phyloP scores from a whole-genome alignment of 2,888 invertebrate genomes.

The Leptura quadrifasciata region DNA sequence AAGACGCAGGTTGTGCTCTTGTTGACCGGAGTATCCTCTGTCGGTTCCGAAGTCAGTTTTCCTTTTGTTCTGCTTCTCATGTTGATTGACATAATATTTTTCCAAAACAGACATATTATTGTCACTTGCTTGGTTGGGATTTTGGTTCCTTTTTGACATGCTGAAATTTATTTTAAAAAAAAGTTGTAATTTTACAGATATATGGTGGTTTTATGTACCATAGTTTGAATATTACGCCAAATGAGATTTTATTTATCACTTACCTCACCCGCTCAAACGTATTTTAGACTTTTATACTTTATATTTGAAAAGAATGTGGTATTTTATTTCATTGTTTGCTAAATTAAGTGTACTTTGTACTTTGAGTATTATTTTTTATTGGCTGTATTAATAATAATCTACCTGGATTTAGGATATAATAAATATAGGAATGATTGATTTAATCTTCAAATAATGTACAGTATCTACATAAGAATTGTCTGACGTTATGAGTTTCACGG shows the following conservation, averaged over 20 bases:
- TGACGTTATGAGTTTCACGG: neutral
- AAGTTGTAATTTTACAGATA: neutral
- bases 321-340: neutral
- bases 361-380: neutral
- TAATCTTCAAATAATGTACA: neutral
- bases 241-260: neutral
- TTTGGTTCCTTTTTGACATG: constrained; percentile 19
- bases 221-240: neutral
- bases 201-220: neutral
- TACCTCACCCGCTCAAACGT: neutral
- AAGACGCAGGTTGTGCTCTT: constrained; percentile 49
- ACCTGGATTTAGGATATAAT: neutral
- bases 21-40: constrained; percentile 53
- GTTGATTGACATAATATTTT: constrained; percentile 37
- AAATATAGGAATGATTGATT: neutral
- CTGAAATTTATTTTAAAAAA: constrained; percentile 13
- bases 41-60: constrained; percentile 56
- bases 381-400: neutral
- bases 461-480: neutral
- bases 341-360: neutral
- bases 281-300: neutral
- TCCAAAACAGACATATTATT: constrained; percentile 23
- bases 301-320: neutral
- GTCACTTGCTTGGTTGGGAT: neutral
- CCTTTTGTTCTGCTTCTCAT: constrained; percentile 46